Base-by-base conservation (phyloP, 1,140 invertebrate species). In the Pseudomyrmex dendroicus region DNA sequence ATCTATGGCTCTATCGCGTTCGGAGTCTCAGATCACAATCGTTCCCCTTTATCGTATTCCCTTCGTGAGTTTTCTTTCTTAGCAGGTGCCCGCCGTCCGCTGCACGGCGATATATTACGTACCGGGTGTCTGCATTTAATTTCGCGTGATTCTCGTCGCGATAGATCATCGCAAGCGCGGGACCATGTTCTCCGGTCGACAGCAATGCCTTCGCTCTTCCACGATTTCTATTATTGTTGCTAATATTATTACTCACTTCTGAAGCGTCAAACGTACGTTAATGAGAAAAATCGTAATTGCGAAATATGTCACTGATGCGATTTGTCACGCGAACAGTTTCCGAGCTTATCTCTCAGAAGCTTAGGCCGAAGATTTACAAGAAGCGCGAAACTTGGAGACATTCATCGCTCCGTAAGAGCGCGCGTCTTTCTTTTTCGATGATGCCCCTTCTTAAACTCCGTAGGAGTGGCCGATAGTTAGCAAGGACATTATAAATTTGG, bases 1-100 rank as follows among this genome's bases (percentile, higher is more conserved):
- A 92, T 92, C 91, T 92, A 92, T 91, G 91, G 91, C 91, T 92
- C 91, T 92, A 92, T 92, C 91, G 90, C 90, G 88, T 90, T 87
- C 90, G 70, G 87, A 89, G 80, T 90, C 89, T 91, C 90, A 89
- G 90, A 92, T 92, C 91, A 91, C 91, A 91, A 91, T 91, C 91
- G 89, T 91, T 89, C 89, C 89, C 83, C 89, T 86, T 91, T 90
- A 91, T 92, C 90, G 90, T 92, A 89, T 91, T 86, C 88, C 35
- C 86, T 70, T 74, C 87, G 88, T 83, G 83, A 89, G 86, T 85
- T 89, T 91, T 90, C 86, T 87, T 88, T 89, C 90, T 88, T 89
- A 86, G 89, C 89, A 89, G 89, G 89, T 89, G 89, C 89, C 80
- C 88, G 78, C 78, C 82, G 59, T 52, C 59, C 62, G 68, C 73